Conservation (phyloP, 2,888 invertebrate species). For the Noctua janthe region DNA sequence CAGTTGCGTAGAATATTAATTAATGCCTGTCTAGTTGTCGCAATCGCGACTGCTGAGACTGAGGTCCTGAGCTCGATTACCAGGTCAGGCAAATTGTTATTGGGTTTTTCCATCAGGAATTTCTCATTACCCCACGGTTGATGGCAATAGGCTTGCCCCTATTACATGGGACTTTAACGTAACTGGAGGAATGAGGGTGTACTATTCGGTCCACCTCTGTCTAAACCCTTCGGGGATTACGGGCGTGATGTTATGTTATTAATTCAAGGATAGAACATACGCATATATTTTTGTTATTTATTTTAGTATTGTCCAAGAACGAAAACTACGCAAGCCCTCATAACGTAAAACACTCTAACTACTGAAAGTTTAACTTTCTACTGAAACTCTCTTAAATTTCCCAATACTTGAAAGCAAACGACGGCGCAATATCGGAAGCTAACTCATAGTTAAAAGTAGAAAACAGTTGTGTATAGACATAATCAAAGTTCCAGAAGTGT, state of each 20-base stretch:
- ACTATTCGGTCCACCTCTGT: too few relatives aligned
- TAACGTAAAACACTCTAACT: neutral
- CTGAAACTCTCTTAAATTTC: conserved; percentile 15
- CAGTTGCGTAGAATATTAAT: conserved; percentile 28
- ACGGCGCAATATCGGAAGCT: conserved; percentile 37
- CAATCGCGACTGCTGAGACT: too few relatives aligned
- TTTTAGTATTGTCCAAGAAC: neutral
- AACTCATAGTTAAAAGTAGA: conserved; percentile 55
- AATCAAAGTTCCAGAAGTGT: conserved; percentile 75
- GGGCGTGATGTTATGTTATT: neutral
- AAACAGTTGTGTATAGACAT: conserved; percentile 61
- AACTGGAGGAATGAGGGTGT: too few relatives aligned
- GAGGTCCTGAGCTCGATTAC: too few relatives aligned
- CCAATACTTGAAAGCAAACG: conserved; percentile 33
- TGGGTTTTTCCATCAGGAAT: too few relatives aligned
- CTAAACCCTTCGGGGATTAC: too few relatives aligned
- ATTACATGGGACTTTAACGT: too few relatives aligned
- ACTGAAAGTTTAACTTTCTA: conserved; percentile 7
- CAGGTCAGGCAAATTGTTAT: too few relatives aligned
- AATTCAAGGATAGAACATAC: neutral
- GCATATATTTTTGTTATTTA: neutral
- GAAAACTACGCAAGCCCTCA: neutral
- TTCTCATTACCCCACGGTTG: too few relatives aligned
- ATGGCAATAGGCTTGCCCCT: too few relatives aligned
- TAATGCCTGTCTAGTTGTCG: too few relatives aligned